Evolutionary conservation across 2,113 vertebrate species (phyloP).

Genomic region (Hydrochoerus hydrochaeris): DNA sequence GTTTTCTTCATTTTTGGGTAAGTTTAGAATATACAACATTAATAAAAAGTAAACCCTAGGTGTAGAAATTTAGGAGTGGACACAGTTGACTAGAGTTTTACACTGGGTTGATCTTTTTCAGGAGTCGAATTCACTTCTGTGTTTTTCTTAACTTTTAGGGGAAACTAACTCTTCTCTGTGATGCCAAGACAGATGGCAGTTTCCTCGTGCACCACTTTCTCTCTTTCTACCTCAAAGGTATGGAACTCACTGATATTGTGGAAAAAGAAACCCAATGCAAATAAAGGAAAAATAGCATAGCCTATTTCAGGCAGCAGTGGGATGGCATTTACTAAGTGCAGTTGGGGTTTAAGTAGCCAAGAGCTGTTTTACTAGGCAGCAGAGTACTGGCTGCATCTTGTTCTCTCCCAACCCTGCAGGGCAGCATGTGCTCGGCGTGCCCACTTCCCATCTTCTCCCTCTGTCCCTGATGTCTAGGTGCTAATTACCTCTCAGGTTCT

Average conservation of each 20-base stretch:
- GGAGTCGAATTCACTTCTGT: slow-evolving; percentile 17
- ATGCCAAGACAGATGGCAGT: slow-evolving; percentile 91
- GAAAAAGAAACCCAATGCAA: neutral
- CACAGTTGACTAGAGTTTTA: neutral
- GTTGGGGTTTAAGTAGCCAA: neutral
- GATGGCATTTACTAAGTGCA: neutral
- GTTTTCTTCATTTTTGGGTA: neutral
- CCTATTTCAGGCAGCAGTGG: neutral
- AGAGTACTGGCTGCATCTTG: neutral
- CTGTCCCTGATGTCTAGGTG: neutral
- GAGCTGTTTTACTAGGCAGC: neutral
- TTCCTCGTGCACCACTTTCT: slow-evolving; percentile 97
- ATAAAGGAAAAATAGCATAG: too few relatives aligned
- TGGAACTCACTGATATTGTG: slow-evolving; percentile 2
- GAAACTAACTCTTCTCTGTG: slow-evolving; percentile 90
- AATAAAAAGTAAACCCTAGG: neutral
- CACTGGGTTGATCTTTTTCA: neutral
- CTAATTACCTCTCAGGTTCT: neutral
- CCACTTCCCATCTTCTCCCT: neutral
- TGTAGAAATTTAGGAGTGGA: neutral
- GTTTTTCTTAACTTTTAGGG: slow-evolving; percentile 83
- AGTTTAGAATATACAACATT: neutral
- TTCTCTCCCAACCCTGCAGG: neutral
- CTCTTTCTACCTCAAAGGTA: slow-evolving; percentile 95
- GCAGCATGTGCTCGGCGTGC: neutral